Percentiles rank a stretch among this genome's conserved stretches.
phyloP scores from a whole-genome alignment of 2,113 vertebrate species.

The Phrynocephalus versicolor region DNA sequence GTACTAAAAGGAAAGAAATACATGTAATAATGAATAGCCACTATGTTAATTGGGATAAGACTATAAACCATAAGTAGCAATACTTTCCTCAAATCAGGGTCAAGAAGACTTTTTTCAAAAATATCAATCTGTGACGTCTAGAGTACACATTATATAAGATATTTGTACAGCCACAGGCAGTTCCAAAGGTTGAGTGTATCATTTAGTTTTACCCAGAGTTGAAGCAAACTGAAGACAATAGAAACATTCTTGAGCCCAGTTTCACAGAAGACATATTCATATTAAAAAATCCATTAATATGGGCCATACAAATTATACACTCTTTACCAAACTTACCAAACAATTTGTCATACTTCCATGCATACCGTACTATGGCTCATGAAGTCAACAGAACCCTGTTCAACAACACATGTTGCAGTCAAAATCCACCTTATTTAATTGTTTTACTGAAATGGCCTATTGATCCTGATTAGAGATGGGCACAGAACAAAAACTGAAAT shows the following conservation, averaged over 20 bases:
- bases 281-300: not conserved
- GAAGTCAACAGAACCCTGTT: not conserved
- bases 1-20: not conserved
- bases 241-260: not conserved
- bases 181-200: not conserved
- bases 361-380: too few species aligned
- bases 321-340: not conserved
- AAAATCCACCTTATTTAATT: not conserved
- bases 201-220: not conserved
- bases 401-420: not conserved
- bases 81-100: too few species aligned
- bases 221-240: not conserved
- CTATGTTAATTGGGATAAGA: not conserved
- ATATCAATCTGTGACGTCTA: not conserved
- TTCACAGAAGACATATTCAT: not conserved
- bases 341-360: too few species aligned
- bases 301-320: not conserved
- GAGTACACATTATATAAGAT: not conserved
- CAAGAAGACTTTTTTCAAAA: not conserved
- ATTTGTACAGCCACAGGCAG: not conserved
- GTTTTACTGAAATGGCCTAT: not conserved
- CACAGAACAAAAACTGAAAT: too few species aligned
- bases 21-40: not conserved
- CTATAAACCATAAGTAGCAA: not conserved
- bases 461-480: too few species aligned